Base-by-base conservation (phyloP, 2,113 vertebrate genomes). In the Varanus salvator region DNA sequence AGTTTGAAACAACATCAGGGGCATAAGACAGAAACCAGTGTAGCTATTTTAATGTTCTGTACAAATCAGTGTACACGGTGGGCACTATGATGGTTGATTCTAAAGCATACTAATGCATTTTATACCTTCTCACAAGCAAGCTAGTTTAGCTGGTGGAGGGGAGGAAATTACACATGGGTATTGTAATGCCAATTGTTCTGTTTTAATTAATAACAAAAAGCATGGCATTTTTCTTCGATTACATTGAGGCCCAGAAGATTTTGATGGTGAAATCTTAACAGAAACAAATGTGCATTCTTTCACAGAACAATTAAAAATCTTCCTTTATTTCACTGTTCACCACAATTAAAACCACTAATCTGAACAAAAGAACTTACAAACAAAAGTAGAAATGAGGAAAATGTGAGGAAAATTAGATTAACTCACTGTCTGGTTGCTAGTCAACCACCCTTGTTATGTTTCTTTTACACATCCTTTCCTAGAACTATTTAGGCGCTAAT, bases 241-340 rank as follows among this genome's bases (percentile, higher is more conserved):
- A 80, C 23, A 21, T 12, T 50, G 21, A 86, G 80, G 9, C 60
- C 25, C 52, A 34, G 27, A 52, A 86, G 60, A 80, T 90, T 90
- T 80, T 86, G 7, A 48, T 85, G 64, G 29, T 86, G 38, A 90
- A 86, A 80, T 78, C 75, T 78, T 71, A 84, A 48, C n/a, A 72
- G 52, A 74, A 74, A 74, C 21, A 84, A 68, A 71, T 81, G 34
- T 34, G 48, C 50, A 85, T 44, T 80, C 23, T 64, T 75, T 74
- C 84, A 50, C 66, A 90, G 31, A 60, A 52, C 27, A 86, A 81
- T 52, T 81, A 66, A 27, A 71, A 81, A 23, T 52, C 6, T 48
- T 60, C 15, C 15, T 38, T 77, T 6, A n/a, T 72, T 74, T 80
- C n/a, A 60, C 17, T 78, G 19, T 71, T 72, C 1, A 14, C 68